phyloP scores from a whole-genome alignment of 2,888 invertebrate species.

The Rotaria magnacalcarata region DNA sequence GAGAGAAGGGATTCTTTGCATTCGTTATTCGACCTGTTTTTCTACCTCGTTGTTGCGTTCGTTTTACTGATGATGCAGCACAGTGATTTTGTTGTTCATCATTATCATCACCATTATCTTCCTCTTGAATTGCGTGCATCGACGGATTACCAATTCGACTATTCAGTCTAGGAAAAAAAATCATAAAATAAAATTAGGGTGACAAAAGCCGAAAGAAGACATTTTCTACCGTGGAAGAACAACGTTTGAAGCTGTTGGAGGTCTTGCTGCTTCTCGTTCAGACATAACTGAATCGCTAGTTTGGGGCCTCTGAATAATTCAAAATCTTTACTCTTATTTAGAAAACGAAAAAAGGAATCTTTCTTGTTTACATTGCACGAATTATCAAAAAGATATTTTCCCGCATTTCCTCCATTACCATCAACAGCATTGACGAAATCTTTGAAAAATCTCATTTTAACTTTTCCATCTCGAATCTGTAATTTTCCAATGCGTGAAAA shows the following conservation, averaged over 20 bases:
- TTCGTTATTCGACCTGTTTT: neutral
- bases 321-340: neutral
- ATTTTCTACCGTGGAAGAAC: constrained; percentile 55
- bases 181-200: neutral
- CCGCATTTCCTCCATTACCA: constrained; percentile 55
- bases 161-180: constrained; percentile 38
- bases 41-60: neutral
- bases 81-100: neutral
- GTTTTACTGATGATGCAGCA: neutral
- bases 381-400: constrained; percentile 44
- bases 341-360: no score
- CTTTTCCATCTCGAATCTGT: constrained; percentile 54
- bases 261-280: constrained; percentile 52
- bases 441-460: constrained; percentile 60
- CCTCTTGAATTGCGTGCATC: constrained; percentile 45
- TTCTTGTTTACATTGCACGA: neutral
- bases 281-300: constrained; percentile 59
- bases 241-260: constrained; percentile 53
- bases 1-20: neutral
- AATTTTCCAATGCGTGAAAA: constrained; percentile 57
- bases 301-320: constrained; percentile 54
- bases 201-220: no score
- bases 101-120: neutral
- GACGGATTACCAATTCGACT: constrained; percentile 38
- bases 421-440: constrained; percentile 58